Base-by-base conservation (phyloP, 2,888 invertebrate genomes). In the Xylota segnis region DNA sequence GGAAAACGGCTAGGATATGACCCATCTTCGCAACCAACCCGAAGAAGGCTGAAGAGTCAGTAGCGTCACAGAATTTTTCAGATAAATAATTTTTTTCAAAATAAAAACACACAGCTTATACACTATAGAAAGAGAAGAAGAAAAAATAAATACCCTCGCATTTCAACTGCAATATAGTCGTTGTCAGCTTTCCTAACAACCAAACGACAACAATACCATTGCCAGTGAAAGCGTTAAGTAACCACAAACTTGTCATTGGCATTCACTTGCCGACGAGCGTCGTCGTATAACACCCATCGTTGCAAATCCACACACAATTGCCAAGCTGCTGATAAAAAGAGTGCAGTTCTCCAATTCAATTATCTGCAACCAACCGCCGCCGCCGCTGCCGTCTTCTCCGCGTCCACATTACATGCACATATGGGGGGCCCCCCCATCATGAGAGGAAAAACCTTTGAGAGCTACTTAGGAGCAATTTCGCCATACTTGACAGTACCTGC, bases 181-280 rank as follows among this genome's bases (percentile, higher is more conserved):
- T 34, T 18, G 43, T 54, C 43, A 68, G 43, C 12, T 72, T 61
- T 61, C 47, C 61, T n/a, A 23, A 40, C 54, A 40, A 54, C 34
- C 52, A 29, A 23, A 12, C 16, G 16, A 52, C 14, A 43, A 40
- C 9, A 54, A 40, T 65, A 54, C 37, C 47, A 18, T 9, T 52
- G 18, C 29, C 32, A 23, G 61, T 61, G 72, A 74, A 74, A 74
- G 61, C 61, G 61, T 63, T 74, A 50, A 52, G 40, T 74, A 43
- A 54, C 23, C 32, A 32, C 63, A 54, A 54, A 54, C 50, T 72
- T 72, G 59, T 29, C 72, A 72, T 61, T 72, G 72, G 52, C 61
- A 72, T 72, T 72, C 61, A 61, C 52, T 65, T 65, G 34, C 34
- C 18, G 34, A 34, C 50, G 12, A 52, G 9, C n/a, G 12, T 32